Percentiles rank a stretch among this genome's conserved stretches.
Evolutionary conservation across 2,797 vertebrate species (phyloP).

Genomic region (Micromesistius poutassou): DNA sequence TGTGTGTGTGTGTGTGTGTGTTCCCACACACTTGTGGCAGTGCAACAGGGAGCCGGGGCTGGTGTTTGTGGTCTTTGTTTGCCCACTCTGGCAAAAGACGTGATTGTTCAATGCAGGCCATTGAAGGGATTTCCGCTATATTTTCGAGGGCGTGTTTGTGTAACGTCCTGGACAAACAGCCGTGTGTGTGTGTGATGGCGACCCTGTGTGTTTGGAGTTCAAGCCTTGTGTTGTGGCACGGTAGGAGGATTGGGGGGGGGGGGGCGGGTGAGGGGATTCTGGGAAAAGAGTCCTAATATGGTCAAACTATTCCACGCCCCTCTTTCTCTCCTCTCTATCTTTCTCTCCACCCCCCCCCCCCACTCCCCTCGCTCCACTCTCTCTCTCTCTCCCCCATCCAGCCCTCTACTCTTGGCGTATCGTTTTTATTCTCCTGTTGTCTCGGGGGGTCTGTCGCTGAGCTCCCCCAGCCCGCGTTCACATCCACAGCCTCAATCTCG

Average conservation of each 20-base stretch:
- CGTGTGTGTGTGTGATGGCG: constrained; percentile 12
- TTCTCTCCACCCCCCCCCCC: background rate
- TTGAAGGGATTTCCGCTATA: constrained; percentile 18
- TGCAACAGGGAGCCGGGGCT: too few relatives aligned
- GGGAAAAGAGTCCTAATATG: constrained; percentile 74
- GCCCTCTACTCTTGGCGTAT: too few relatives aligned
- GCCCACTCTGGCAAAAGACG: background rate
- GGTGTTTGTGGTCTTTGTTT: constrained; percentile 26
- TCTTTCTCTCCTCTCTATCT: background rate
- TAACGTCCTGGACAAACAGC: constrained; percentile 2
- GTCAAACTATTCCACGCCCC: constrained; percentile 71
- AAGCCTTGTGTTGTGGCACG: constrained; percentile 36
- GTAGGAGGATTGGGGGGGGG: constrained; percentile 7
- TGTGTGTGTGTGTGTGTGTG: too few relatives aligned
- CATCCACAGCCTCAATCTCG: background rate
- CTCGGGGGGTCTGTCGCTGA: too few relatives aligned
- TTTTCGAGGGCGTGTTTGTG: constrained; percentile 46
- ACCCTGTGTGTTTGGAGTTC: constrained; percentile 34
- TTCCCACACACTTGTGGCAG: background rate
- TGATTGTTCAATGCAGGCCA: constrained; percentile 36
- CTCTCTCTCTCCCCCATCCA: constrained; percentile 16
- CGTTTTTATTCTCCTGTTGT: too few relatives aligned
- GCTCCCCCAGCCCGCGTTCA: too few relatives aligned
- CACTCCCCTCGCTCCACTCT: too few relatives aligned
- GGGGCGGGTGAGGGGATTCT: constrained; percentile 35